Evolutionary conservation across 2,113 vertebrate genomes (phyloP).

Genomic region (Oreochromis niloticus): DNA sequence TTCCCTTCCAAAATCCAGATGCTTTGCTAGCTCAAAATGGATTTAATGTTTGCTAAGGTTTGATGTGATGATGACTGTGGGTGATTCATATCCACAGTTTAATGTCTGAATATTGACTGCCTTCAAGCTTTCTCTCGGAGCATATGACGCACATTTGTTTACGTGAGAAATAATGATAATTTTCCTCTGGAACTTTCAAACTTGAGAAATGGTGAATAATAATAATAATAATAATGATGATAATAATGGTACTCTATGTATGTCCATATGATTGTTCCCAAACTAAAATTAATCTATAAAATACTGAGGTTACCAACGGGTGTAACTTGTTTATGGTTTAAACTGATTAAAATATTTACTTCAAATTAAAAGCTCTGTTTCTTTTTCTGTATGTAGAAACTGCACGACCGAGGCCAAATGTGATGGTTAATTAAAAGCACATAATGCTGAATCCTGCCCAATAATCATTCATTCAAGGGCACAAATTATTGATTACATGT

Average conservation of each 20-base stretch:
- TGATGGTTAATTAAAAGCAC: not conserved
- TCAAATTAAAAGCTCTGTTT: not conserved
- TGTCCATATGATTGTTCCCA: not conserved
- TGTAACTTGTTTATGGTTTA: not conserved
- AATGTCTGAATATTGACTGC: not conserved
- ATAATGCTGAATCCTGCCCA: not conserved
- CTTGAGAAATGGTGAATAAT: not conserved
- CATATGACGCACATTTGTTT: rapidly evolving
- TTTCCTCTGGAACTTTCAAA: not conserved
- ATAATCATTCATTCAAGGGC: not conserved
- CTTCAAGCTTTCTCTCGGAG: not conserved
- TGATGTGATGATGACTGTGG: not conserved
- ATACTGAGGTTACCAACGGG: not conserved
- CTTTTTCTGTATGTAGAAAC: not conserved
- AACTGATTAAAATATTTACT: not conserved
- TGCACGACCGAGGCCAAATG: not conserved
- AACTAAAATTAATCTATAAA: not conserved
- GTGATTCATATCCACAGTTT: not conserved
- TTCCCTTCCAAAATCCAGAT: not conserved
- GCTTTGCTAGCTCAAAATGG: not conserved
- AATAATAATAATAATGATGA: not conserved
- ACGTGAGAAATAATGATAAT: not conserved
- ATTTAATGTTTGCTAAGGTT: not conserved
- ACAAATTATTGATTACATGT: not conserved
- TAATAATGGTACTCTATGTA: not conserved